A percentile compares a stretch with the other conserved stretches of the same genome.
phyloP scores from a whole-genome alignment of 2,797 vertebrate species.

The Gallinago solitaria region DNA sequence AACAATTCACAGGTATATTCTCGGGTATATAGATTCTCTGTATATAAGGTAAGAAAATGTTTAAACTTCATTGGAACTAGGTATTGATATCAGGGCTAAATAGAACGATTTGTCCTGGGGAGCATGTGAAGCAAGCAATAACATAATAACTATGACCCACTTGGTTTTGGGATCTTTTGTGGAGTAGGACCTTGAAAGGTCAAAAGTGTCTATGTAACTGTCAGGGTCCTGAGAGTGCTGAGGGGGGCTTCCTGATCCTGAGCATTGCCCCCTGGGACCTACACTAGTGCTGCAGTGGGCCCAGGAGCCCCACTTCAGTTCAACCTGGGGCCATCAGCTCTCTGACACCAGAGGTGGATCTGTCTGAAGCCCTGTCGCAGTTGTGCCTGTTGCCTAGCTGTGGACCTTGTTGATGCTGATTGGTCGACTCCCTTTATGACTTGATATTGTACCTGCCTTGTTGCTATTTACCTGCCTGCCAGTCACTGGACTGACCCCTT shows the following conservation, averaged over 20 bases:
- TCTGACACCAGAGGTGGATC: background rate
- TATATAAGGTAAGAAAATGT: background rate
- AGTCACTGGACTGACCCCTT: background rate
- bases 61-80: background rate
- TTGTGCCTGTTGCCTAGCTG: background rate
- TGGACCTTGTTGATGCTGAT: background rate
- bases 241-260: background rate
- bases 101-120: background rate
- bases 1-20: background rate
- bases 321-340: background rate
- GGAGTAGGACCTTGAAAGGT: background rate
- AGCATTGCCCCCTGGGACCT: background rate
- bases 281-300: too few species aligned
- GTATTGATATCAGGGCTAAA: background rate
- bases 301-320: background rate
- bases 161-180: background rate
- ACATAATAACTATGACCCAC: fast-evolving
- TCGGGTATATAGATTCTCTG: background rate
- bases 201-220: background rate
- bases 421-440: background rate
- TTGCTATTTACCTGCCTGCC: background rate
- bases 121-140: background rate
- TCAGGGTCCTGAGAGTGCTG: background rate
- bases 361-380: background rate
- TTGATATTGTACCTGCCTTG: background rate